Base-by-base conservation (phyloP, 2,797 vertebrate genomes). In the Catharus ustulatus region DNA sequence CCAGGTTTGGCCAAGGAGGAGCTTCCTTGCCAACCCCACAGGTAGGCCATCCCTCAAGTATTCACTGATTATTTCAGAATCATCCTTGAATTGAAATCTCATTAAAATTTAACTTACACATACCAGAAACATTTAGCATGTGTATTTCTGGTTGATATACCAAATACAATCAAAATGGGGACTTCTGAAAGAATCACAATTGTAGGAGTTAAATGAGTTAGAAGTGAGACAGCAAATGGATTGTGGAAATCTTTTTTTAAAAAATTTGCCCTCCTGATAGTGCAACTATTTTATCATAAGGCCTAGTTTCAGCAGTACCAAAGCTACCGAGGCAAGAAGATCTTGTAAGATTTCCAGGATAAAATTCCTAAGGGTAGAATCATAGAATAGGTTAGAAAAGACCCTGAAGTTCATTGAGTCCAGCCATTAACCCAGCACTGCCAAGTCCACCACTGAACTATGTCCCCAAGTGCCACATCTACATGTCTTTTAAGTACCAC, bases 91-190 rank as follows among this genome's bases (percentile, higher is more conserved):
- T 12, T 57, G 8, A 80, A 29, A 82, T 54, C 42, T 92, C 58
- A 61, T 63, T n/a, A 45, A 74, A 77, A 84, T 86, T 84, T 49
- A 93, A 42, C 48, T 62, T 81, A 16, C 27, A 82, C 20, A 19
- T 55, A 32, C 5, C n/a, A 27, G 42, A 59, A 63, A 3, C 27
- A 30, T 67, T 69, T 52, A 58, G 59, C 8, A 38, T 73, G 7
- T 58, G n/a, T 90, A 79, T 93, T 97, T 94, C 43, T 92, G 67
- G 57, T 51, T 94, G 61, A 78, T 58, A 63, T 76, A 94, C 61
- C 18, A 89, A 58, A 76, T 73, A 73, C 62, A 93, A 29, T 42
- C 36, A 82, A 62, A 61, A 13, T 38, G 10, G 22, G 4, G 8
- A 66, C 27, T 90, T 95, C 45, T 92, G 54, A 87, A 68, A 84